Evolutionary conservation across 2,797 vertebrate species (phyloP), one percentile per base, ranked within the genome.

Genomic region (Gadopsis bispinosus): DNA sequence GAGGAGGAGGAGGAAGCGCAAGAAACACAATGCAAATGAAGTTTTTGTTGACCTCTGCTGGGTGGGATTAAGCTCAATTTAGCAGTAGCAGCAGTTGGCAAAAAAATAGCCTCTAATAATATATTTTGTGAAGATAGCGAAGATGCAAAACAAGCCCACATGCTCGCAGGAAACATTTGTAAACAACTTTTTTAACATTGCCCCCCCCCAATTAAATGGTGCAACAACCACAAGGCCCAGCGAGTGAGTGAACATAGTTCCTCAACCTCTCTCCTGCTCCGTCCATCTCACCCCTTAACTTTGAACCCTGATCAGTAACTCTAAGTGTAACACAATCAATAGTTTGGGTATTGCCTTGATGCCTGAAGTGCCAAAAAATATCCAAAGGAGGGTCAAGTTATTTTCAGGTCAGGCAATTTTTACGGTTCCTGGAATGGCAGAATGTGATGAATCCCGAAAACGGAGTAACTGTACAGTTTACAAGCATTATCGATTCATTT

Each of bases 301-400:
- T 87, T 91, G 82, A 89, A 87, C 81, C 75, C 66, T 10, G 35
- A 91, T 94, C 89, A 60, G 94, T 93, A 80, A 29, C 63, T 81
- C 80, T 80, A 88, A 92, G 88, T 91, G 87, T 89, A 87, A 91
- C 73, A 31, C 54, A 55, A 88, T 94, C 85, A 50, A 93, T 93
- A 77, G 48, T 60, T 79, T 64, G 79, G 80, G 75, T 83, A 75
- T 86, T 81, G 77, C 71, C 66, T 84, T 67, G 67, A 85, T 67
- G 86, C 76, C 67, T 69, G 71, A n/a, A n/a, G 83, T 19, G 59
- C 77, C 83, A 81, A 86, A 89, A 83, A 83, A 88, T 87, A 90
- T 17, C 83, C 76, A 86, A 58, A 59, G 60, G 2, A 65, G 78
- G 69, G 75, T 87, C 77, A 70, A 55, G 9, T 54, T 26, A 26